Base-by-base conservation (phyloP, 1,140 invertebrate species). In the Chionoecetes opilio region DNA sequence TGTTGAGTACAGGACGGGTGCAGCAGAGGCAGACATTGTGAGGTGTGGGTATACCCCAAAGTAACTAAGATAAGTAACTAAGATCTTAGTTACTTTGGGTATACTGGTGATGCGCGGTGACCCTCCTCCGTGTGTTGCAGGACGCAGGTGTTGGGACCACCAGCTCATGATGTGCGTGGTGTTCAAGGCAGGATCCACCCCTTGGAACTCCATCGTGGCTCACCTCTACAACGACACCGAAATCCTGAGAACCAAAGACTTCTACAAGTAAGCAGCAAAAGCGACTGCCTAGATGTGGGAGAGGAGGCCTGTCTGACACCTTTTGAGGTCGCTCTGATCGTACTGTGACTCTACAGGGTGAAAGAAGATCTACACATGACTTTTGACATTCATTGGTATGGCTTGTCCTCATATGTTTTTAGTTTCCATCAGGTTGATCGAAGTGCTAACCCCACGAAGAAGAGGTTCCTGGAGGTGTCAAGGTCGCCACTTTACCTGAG, bases 121-220 rank as follows among this genome's bases (percentile, higher is more conserved):
- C 34, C 3, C 14, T n/a, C n/a, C n/a, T 21, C 31, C 38, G 29
- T 34, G 38, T 5, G 21, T 32, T n/a, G 37, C 46, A 93, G 93
- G 86, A 88, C 46, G 3, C 31, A 87, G 8, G 41, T 93, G 46
- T 37, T 93, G 46, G 93, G 53, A 93, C 0, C 32, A 88, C 32
- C 38, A 31, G 31, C 38, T 93, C 17, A 41, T 82, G 31, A 53
- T 88, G 31, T 93, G 93, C 34, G 84, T 88, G 84, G 93, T 93
- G 31, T 86, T 41, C 82, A 93, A 93, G 53, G 93, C 93, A 3
- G 93, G 93, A 2, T 93, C 93, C 21, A 75, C 93, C 17, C 46
- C 93, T 3, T 93, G 93, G 93, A 93, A 93, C 34, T 26, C 29
- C 85, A 85, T 93, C 46, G 3, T 93, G 41, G 93, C 93, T 11